phyloP scores from a whole-genome alignment of 2,888 invertebrate genomes.

The Agrochola lychnidis region DNA sequence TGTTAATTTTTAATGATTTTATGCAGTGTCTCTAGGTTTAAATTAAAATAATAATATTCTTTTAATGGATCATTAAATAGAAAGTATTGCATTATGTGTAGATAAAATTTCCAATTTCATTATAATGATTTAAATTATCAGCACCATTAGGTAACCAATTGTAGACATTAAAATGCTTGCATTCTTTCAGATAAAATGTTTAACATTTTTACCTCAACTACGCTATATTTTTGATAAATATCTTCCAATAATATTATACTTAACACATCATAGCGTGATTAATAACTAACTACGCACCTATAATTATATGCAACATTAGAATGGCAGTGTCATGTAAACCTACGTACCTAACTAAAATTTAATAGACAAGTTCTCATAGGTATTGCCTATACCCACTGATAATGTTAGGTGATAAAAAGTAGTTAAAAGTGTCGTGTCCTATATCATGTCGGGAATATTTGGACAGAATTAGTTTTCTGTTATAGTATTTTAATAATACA shows the following conservation, averaged over 20 bases:
- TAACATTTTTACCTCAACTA: slow-evolving; percentile 52
- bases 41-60: slow-evolving; percentile 23
- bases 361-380: slow-evolving; percentile 32
- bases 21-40: slow-evolving; percentile 42
- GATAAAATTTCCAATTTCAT: slow-evolving; percentile 21
- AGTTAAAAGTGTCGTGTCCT: slow-evolving; percentile 41
- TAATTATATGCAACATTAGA: slow-evolving; percentile 71
- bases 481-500: slow-evolving; percentile 23
- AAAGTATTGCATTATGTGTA: slow-evolving; percentile 21
- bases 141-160: slow-evolving; percentile 64
- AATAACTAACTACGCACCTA: slow-evolving; percentile 67
- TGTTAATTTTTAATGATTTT: slow-evolving; percentile 16
- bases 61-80: slow-evolving; percentile 19
- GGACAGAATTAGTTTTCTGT: slow-evolving; percentile 13
- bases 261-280: slow-evolving; percentile 61
- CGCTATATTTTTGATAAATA: slow-evolving; percentile 32
- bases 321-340: slow-evolving; percentile 77
- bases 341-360: slow-evolving; percentile 61
- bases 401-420: slow-evolving; percentile 46
- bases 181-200: slow-evolving; percentile 48
- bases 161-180: slow-evolving; percentile 36
- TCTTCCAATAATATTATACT: slow-evolving; percentile 38
- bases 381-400: slow-evolving; percentile 23
- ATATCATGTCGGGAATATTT: slow-evolving; percentile 28
- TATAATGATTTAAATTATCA: slow-evolving; percentile 53